Evolutionary conservation across 2,888 invertebrate genomes (phyloP).

Genomic region (Orchestes rusci): DNA sequence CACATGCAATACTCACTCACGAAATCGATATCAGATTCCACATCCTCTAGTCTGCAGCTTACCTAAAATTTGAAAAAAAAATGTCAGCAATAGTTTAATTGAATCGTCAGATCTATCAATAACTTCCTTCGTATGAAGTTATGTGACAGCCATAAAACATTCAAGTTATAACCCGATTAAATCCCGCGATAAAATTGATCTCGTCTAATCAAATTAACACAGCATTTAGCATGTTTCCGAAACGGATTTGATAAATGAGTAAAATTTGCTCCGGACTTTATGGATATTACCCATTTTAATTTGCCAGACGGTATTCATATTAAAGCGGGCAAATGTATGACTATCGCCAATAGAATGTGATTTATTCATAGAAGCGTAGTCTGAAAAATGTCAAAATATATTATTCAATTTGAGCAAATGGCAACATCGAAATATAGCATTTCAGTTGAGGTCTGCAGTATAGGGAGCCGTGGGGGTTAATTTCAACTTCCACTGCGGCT

Average conservation of each 20-base stretch:
- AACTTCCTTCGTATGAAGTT: no score
- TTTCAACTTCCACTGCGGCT: conserved; percentile 26
- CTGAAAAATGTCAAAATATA: no score
- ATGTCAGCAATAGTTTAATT: no score
- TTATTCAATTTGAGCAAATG: conserved; percentile 40
- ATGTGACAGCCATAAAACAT: no score
- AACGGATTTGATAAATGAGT: conserved; percentile 8
- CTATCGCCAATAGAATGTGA: conserved; percentile 8
- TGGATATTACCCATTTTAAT: conserved; percentile 11
- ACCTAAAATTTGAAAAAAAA: no score
- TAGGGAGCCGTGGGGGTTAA: conserved; percentile 26
- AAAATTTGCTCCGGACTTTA: conserved; percentile 9
- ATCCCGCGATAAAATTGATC: conserved; percentile 1
- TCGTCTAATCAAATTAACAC: conserved; percentile 5
- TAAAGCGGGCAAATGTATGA: conserved; percentile 8
- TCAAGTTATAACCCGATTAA: no score
- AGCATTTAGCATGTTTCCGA: not conserved
- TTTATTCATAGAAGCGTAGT: no score
- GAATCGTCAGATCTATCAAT: no score
- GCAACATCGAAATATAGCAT: conserved; percentile 30
- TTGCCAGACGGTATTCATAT: conserved; percentile 7
- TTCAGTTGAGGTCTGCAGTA: conserved; percentile 32
- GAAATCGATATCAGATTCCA: no score
- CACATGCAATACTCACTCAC: no score
- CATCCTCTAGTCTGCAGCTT: no score